Conservation (phyloP, 2,888 invertebrate genomes). For the Macrosoma leucophasiata region DNA sequence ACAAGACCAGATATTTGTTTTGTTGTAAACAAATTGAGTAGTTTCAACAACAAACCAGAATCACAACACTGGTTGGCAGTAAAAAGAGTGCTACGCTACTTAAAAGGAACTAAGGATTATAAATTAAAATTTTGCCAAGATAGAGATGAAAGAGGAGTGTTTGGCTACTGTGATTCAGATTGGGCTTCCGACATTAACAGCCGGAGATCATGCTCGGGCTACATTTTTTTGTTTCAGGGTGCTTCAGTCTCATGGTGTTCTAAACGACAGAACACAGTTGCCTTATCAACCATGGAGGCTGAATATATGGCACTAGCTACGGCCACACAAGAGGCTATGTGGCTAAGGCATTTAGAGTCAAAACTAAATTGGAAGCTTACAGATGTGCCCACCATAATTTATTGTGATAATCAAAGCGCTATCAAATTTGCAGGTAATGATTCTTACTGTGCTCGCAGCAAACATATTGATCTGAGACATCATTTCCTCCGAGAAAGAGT, state of each 20-base stretch:
- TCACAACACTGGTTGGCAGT: conserved; percentile 13
- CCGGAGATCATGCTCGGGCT: conserved; percentile 26
- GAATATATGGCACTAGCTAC: conserved; percentile 28
- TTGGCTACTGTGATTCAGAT: conserved; percentile 27
- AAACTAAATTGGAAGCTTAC: conserved; percentile 7
- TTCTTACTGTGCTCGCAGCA: conserved; percentile 24
- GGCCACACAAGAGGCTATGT: conserved; percentile 24
- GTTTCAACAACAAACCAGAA: conserved; percentile 10
- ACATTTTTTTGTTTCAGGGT: conserved; percentile 25
- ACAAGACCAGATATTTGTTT: conserved; percentile 17
- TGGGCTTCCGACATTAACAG: conserved; percentile 19
- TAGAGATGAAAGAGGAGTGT: conserved; percentile 15
- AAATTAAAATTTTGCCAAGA: conserved; percentile 19
- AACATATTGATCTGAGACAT: conserved; percentile 27
- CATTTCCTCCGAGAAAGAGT: conserved; percentile 24
- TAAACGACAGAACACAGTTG: conserved; percentile 27
- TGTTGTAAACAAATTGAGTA: conserved; percentile 12
- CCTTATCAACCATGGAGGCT: conserved; percentile 28
- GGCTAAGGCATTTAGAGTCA: too few species aligned
- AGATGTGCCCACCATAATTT: conserved; percentile 17
- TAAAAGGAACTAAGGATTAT: conserved; percentile 18
- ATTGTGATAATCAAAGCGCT: conserved; percentile 27
- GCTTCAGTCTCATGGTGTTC: conserved; percentile 27
- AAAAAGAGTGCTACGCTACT: conserved; percentile 22
- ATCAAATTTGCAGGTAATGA: conserved; percentile 24